Evolutionary conservation across 2,888 invertebrate species (phyloP).

Genomic region (Sminthurides aquaticus): DNA sequence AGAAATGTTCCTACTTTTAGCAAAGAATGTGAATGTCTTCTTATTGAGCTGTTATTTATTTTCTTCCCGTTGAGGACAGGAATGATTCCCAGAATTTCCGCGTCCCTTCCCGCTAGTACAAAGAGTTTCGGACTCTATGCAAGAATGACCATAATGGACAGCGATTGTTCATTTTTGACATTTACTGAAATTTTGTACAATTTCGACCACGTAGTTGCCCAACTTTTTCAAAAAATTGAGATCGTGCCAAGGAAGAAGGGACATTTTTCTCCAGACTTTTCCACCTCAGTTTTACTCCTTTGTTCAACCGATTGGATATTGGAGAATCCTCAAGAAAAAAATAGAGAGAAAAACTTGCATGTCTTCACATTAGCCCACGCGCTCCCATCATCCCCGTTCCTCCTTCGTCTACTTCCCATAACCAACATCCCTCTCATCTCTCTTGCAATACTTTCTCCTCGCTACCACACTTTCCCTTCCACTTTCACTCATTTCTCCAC

Average conservation of each 20-base stretch:
- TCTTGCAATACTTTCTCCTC: no score
- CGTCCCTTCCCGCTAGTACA: slow-evolving; percentile 35
- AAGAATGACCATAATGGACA: slow-evolving; percentile 44
- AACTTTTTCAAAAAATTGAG: slow-evolving; percentile 42
- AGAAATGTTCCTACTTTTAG: slow-evolving; percentile 4
- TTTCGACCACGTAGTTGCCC: slow-evolving; percentile 35
- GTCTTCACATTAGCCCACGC: not conserved
- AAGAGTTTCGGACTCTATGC: slow-evolving; percentile 40
- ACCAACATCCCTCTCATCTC: not conserved
- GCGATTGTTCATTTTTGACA: slow-evolving; percentile 44
- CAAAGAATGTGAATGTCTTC: slow-evolving; percentile 34
- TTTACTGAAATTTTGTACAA: slow-evolving; percentile 43
- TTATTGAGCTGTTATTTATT: slow-evolving; percentile 43
- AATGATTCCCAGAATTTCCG: slow-evolving; percentile 41
- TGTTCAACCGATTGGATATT: not conserved
- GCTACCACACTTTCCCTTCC: not conserved
- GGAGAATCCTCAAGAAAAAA: not conserved
- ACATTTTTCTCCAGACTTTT: slow-evolving; percentile 33
- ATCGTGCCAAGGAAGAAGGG: slow-evolving; percentile 41
- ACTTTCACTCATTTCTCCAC: no score
- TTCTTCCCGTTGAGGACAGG: slow-evolving; percentile 42
- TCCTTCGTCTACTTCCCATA: not conserved
- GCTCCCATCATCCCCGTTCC: not conserved
- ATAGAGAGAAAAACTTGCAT: not conserved
- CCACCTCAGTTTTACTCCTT: slow-evolving; percentile 13